Base-by-base conservation (phyloP, 1,140 invertebrate species). In the Panagrolaimus sp. region DNA sequence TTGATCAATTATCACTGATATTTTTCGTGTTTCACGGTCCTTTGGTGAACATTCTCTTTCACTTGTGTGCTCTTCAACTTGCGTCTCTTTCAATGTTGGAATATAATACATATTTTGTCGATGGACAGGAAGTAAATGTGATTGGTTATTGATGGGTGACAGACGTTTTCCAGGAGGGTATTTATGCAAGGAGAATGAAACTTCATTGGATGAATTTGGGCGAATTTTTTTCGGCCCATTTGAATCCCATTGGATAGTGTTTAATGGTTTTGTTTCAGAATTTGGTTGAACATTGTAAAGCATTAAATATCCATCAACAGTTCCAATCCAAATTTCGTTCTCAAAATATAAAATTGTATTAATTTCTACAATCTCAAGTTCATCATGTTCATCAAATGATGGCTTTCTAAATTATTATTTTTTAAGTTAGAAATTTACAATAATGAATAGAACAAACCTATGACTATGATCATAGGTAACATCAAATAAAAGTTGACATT, bases 401-500 rank as follows among this genome's bases (percentile, higher is more conserved):
- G 79, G 73, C 25, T 70, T 78, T 68, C 75, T 77, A 16, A 43
- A 68, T 46, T 47, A 46, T 43, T 9, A 69, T 4, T 57, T 9
- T 57, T 5, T 16, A 23, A 57, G 20, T 23, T 16, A 25, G 11
- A 57, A n/a, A 27, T 57, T 57, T 16, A n/a, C n/a, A n/a, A n/a
- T n/a, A n/a, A n/a, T 23, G 9, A 48, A 4, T n/a, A 3, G 9
- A n/a, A 66, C 69, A 63, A 67, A 85, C 85, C 84, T 84, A 82
- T 76, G 82, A 73, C 16, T 83, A 78, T 70, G 85, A 65, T 86
- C 84, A 65, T 84, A 83, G 9, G 81, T 74, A 5, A 86, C 84
- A 72, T 87, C 87, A 71, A 84, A 87, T 47, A 87, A 73, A 72
- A 87, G 81, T 69, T 82, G 82, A 73, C 86, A 87, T 46, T 82